Evolutionary conservation across 2,797 vertebrate species (phyloP), one percentile per base, ranked within the genome.

Genomic region (Oophaga sylvatica): DNA sequence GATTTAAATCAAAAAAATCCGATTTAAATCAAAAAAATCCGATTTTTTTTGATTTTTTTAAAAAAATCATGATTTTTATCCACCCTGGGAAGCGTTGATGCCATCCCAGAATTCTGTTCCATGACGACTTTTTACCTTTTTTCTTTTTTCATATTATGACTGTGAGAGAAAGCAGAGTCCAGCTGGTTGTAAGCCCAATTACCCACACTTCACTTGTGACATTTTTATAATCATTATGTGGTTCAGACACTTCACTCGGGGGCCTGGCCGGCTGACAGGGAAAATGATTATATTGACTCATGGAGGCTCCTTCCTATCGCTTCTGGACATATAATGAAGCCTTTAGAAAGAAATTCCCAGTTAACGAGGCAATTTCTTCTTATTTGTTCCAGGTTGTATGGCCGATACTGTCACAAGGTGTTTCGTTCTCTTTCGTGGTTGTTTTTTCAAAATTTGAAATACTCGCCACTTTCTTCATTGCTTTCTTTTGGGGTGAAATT

Each of bases 241-340:
- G 88, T 88, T 90, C 91, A 92, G 90, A 87, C 91, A 90, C 91
- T 92, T 92, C 90, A 93, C 90, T 86, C 91, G 88, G 90, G 91
- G 91, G 89, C 89, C 85, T 89, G 90, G 79, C 92, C 91, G 91
- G 89, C 92, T 87, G 57, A 75, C 91, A 90, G 85, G 90, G 91
- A 92, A 90, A 92, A 93, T 89, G 89, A 91, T 90, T 90, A 92
- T 80, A 90, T 92, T 93, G 93, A 90, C 90, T 94, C 91, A 87
- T 86, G 91, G 91, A 90, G 90, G 91, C 79, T n/a, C 89, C 79
- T 48, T 91, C 90, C 87, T 89, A 88, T 91, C 91, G 90, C 89
- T 90, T 92, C 90, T 86, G 90, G 91, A 91, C 87, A 92, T 91
- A 73, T 90, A 90, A 79, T 88, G 92, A 10, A 53, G 48, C 90